These are phyloP conservation scores for Lasiurus cinereus DNA, from an alignment of 2,113 vertebrate genomes.

Conservation along the genomic window DNA sequence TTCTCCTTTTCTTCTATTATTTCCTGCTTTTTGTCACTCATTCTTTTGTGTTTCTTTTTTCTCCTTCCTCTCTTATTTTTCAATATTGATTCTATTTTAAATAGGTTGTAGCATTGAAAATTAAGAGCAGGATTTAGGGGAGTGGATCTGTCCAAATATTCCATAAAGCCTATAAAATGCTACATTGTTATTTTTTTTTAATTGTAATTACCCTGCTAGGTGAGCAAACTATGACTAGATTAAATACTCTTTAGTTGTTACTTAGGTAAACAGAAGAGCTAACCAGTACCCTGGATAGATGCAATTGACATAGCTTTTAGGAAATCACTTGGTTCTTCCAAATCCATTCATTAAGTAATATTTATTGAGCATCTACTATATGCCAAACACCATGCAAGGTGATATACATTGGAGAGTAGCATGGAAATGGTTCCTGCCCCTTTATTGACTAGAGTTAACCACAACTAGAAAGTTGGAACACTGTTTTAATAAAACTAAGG, in stretches of 20 bases:
- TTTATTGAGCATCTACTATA: neutral
- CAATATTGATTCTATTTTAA: conserved; percentile 3
- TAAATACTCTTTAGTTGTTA: conserved; percentile 26
- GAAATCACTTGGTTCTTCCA: conserved; percentile 43
- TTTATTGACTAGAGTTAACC: neutral
- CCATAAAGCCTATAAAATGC: neutral
- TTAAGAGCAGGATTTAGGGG: conserved; percentile 22
- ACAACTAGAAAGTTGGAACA: neutral
- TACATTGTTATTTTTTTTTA: neutral
- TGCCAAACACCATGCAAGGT: neutral
- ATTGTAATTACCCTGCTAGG: neutral
- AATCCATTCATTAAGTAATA: neutral
- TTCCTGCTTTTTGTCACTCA: conserved; percentile 24
- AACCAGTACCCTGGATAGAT: neutral
- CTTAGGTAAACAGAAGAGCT: conserved; percentile 49
- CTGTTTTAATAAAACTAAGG: conserved; percentile 13
- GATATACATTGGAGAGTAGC: neutral
- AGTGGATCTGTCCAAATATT: neutral
- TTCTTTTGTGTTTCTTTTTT: conserved; percentile 1
- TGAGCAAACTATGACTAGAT: neutral
- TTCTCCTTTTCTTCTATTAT: neutral
- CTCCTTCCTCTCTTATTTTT: conserved; percentile 28
- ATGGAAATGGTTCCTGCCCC: neutral
- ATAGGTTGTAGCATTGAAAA: neutral
- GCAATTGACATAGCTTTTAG: neutral